A percentile compares a stretch with the other conserved stretches of the same genome.
These are phyloP conservation scores for Platichthys flesus DNA, from an alignment of 2,113 vertebrate species.

Conservation along the genomic window DNA sequence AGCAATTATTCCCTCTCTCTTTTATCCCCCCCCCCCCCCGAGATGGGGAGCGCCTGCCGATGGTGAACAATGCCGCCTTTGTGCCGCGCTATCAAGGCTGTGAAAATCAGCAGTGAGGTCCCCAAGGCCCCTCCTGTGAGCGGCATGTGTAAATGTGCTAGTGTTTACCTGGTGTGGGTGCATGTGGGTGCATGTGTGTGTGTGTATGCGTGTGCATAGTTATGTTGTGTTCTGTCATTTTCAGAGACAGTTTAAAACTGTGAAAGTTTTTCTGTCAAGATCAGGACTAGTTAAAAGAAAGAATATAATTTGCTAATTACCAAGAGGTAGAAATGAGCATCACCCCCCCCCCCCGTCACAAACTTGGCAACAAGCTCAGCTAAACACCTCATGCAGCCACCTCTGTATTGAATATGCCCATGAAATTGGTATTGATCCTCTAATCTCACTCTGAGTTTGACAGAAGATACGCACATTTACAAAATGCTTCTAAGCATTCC, in stretches of 20 bases:
- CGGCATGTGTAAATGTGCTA: not conserved
- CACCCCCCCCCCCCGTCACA: not conserved
- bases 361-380: not conserved
- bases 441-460: conserved; percentile 30
- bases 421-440: conserved; percentile 42
- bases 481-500: conserved; percentile 1
- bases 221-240: not conserved
- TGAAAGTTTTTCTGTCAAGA: not conserved
- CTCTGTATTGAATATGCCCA: conserved; percentile 11
- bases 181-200: not conserved
- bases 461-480: conserved; percentile 20
- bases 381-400: conserved; percentile 41
- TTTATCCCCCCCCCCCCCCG: conserved; percentile 38
- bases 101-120: conserved; percentile 37
- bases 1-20: conserved; percentile 60
- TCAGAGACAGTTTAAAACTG: not conserved
- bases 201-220: not conserved
- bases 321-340: not conserved
- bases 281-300: not conserved
- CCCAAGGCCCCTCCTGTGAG: not conserved
- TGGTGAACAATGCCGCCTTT: conserved; percentile 58
- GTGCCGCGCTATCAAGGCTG: conserved; percentile 39
- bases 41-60: conserved; percentile 34
- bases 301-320: not conserved
- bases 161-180: not conserved